Percentiles rank a stretch among this genome's conserved stretches.
Conservation (phyloP, 2,888 invertebrate genomes). For the Acrobeloides nanus region DNA sequence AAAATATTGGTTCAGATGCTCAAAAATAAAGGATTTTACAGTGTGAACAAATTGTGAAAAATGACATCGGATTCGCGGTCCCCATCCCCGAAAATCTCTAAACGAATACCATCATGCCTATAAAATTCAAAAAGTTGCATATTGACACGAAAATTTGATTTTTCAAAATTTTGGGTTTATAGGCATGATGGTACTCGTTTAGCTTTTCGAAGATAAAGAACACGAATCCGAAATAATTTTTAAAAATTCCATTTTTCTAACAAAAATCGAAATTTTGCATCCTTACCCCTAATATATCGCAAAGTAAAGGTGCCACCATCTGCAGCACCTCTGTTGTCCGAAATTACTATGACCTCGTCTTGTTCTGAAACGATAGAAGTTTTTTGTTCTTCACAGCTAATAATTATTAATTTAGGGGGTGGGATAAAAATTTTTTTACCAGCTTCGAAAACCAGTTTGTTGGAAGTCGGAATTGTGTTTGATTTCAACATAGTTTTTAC, state of each 20-base stretch:
- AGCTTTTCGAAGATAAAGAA: too few species aligned
- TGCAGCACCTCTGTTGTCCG: constrained; percentile 21
- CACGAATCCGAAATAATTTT: too few species aligned
- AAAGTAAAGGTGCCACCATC: constrained; percentile 32
- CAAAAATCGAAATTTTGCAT: too few species aligned
- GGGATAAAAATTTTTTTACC: constrained; percentile 25
- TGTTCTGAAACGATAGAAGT: constrained; percentile 46
- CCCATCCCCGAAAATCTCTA: too few species aligned
- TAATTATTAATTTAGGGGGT: background rate
- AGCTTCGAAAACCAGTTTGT: constrained; percentile 48
- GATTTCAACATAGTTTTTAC: constrained; percentile 45
- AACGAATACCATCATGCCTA: too few species aligned
- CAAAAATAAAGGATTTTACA: background rate
- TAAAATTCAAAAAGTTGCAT: too few species aligned
- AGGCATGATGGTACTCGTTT: too few species aligned
- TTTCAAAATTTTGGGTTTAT: too few species aligned
- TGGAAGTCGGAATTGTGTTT: constrained; percentile 49
- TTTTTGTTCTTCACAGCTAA: constrained; percentile 40
- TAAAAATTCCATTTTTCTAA: too few species aligned
- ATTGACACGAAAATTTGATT: too few species aligned
- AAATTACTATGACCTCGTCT: constrained; percentile 39
- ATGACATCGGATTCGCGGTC: too few species aligned
- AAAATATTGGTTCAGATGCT: too few species aligned
- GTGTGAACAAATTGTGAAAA: background rate
- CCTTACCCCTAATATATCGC: constrained; percentile 30